A percentile compares a stretch with the other conserved stretches of the same genome.
phyloP scores from a whole-genome alignment of 2,113 vertebrate genomes.

The Psittacula cyanocephala region DNA sequence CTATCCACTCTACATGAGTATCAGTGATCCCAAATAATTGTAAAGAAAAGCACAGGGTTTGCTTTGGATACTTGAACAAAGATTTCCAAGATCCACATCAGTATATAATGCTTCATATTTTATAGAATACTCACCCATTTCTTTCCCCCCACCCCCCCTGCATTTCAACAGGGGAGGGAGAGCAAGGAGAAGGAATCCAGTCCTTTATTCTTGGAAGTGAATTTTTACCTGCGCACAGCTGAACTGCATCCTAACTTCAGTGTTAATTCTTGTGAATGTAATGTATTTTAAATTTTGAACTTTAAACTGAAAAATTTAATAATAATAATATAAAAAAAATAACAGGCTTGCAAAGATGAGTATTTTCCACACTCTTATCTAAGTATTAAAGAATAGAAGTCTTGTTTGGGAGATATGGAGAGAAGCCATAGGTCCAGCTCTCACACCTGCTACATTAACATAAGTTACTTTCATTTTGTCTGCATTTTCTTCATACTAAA shows the following conservation, averaged over 20 bases:
- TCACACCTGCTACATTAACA: background rate
- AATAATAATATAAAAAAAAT: background rate
- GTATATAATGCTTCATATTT: background rate
- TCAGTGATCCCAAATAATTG: background rate
- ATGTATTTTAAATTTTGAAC: fast-evolving
- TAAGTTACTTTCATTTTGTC: background rate
- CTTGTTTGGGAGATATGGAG: fast-evolving
- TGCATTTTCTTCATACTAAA: background rate
- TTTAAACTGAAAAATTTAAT: background rate
- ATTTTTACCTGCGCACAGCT: background rate
- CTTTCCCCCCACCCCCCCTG: background rate
- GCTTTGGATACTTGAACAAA: background rate
- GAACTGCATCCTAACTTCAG: background rate
- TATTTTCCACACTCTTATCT: background rate
- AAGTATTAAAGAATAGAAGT: background rate
- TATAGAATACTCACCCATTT: background rate
- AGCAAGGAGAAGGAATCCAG: fast-evolving
- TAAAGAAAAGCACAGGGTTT: background rate
- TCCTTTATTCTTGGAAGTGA: background rate
- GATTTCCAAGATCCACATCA: background rate
- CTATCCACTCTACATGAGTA: background rate
- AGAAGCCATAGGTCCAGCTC: background rate
- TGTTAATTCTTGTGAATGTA: background rate
- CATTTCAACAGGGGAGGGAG: background rate
- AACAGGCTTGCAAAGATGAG: background rate